Conservation (phyloP, 2,797 vertebrate genomes). For the Poliocrania exsul region DNA sequence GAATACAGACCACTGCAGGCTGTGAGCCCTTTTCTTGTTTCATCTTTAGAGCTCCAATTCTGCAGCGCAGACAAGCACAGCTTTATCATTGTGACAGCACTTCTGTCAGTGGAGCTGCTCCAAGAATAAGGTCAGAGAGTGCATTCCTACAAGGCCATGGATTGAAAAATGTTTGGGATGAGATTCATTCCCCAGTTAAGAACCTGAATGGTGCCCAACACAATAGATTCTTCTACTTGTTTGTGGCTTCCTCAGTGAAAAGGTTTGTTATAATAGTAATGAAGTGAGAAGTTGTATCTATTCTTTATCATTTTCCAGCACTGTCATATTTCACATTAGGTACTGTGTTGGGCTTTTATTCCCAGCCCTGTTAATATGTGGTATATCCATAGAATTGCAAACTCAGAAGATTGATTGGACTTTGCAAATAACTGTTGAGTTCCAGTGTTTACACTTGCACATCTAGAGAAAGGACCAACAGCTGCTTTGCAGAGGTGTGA, state of each 20-base stretch:
- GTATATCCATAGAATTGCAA: not conserved
- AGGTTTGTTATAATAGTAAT: constrained; percentile 1
- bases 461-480: not conserved
- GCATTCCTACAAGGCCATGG: not conserved
- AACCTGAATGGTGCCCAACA: not conserved
- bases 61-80: not conserved
- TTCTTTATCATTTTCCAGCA: not conserved
- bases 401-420: not conserved
- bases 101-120: not conserved
- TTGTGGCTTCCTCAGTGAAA: constrained; percentile 4
- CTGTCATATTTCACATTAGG: not conserved
- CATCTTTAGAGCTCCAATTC: not conserved
- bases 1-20: not conserved
- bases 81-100: not conserved
- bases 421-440: not conserved
- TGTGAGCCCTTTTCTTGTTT: not conserved
- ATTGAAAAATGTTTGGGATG: not conserved
- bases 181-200: constrained; percentile 25
- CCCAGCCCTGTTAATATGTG: not conserved
- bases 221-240: not conserved
- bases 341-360: not conserved
- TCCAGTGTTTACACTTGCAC: not conserved
- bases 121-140: constrained; percentile 5
- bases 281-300: not conserved
- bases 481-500: not conserved